These are phyloP conservation scores for Melanerpes formicivorus DNA, from an alignment of 2,113 vertebrate species.

Conservation along the genomic window DNA sequence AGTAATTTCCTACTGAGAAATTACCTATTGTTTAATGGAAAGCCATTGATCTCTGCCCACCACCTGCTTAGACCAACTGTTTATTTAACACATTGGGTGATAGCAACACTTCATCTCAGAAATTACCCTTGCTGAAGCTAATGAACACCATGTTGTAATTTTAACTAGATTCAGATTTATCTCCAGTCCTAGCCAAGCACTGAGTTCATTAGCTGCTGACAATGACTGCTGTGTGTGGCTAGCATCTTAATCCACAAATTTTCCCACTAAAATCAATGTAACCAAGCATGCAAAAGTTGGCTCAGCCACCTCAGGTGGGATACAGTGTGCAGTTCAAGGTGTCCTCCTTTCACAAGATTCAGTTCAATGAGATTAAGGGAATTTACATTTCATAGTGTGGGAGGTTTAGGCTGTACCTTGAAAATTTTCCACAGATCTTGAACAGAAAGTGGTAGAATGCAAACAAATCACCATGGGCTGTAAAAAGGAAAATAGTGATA, in stretches of 20 bases:
- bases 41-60: slow-evolving; percentile 53
- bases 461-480: too few species aligned
- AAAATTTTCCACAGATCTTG: too few species aligned
- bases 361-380: background rate
- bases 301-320: background rate
- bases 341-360: background rate
- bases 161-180: slow-evolving; percentile 67
- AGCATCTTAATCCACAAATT: background rate
- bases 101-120: slow-evolving; percentile 59
- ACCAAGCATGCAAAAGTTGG: background rate
- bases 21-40: slow-evolving; percentile 63
- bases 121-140: slow-evolving; percentile 66
- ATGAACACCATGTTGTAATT: slow-evolving; percentile 67
- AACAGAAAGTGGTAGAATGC: too few species aligned
- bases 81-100: slow-evolving; percentile 67
- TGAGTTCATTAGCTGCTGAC: slow-evolving; percentile 35
- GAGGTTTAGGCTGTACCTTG: too few species aligned
- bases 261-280: background rate
- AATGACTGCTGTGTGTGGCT: slow-evolving; percentile 24
- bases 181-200: background rate
- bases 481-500: too few species aligned
- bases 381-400: background rate
- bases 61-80: slow-evolving; percentile 58
- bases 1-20: slow-evolving; percentile 56
- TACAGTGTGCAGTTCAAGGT: background rate